Conservation (phyloP, 1,140 invertebrate species). For the Cheumatopsyche charites region DNA sequence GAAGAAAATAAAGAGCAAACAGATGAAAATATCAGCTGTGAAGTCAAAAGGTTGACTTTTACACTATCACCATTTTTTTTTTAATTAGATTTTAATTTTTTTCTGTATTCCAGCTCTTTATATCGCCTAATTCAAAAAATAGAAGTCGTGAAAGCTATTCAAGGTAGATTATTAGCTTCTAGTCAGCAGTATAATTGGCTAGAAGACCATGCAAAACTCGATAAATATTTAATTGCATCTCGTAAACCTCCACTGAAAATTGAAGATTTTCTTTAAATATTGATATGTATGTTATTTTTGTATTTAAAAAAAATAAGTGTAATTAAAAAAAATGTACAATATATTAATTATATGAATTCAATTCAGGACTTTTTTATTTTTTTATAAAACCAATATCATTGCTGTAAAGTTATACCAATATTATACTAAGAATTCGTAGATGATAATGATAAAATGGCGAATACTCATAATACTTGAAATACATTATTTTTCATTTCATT, state of each 20-base stretch:
- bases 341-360: no score
- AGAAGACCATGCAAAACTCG: slow-evolving; percentile 20
- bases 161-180: slow-evolving; percentile 26
- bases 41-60: neutral
- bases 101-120: slow-evolving; percentile 21
- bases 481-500: no score
- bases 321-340: no score
- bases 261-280: slow-evolving; percentile 20
- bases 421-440: no score
- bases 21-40: neutral
- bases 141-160: slow-evolving; percentile 35
- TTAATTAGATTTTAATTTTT: neutral
- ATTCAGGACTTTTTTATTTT: no score
- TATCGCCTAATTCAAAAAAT: slow-evolving; percentile 30
- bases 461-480: no score
- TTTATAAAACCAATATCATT: no score
- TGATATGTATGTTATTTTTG: no score
- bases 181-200: slow-evolving; percentile 31
- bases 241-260: slow-evolving; percentile 6
- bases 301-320: no score
- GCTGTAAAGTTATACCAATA: no score
- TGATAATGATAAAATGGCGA: no score
- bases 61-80: no score
- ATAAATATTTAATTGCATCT: slow-evolving; percentile 10
- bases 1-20: neutral